Percentiles rank a stretch among this genome's conserved stretches.
phyloP scores from a whole-genome alignment of 2,797 vertebrate genomes.

The Limnodromus scolopaceus region DNA sequence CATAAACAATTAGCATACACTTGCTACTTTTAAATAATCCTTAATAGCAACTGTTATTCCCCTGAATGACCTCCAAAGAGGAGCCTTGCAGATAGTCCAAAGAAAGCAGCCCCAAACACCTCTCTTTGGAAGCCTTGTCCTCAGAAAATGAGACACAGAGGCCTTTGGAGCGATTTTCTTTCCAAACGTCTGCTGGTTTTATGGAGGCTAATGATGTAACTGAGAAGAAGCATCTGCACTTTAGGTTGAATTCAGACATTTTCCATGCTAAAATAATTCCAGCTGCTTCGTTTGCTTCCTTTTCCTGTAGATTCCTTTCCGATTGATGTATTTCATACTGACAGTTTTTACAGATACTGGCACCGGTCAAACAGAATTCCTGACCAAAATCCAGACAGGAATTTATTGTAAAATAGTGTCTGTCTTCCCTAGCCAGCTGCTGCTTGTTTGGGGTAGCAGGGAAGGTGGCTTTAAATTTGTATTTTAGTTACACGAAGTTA shows the following conservation, averaged over 20 bases:
- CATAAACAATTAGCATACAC: neutral
- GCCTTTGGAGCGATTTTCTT: neutral
- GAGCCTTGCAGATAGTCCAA: neutral
- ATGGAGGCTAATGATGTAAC: neutral
- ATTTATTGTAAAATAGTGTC: neutral
- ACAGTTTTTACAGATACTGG: neutral
- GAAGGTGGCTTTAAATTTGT: neutral
- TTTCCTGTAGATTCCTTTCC: neutral
- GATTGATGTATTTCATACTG: neutral
- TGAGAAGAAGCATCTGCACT: neutral
- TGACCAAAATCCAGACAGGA: slow-evolving; percentile 1
- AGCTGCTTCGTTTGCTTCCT: slow-evolving; percentile 1
- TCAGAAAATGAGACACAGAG: neutral
- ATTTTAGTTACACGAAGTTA: neutral
- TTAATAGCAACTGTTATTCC: neutral
- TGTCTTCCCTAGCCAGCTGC: neutral
- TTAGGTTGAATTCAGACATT: slow-evolving; percentile 9
- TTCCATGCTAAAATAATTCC: slow-evolving; percentile 18
- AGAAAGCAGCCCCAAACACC: neutral
- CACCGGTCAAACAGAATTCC: neutral
- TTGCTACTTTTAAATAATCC: neutral
- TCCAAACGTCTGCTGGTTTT: neutral
- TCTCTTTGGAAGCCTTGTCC: neutral
- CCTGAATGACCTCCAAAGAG: neutral
- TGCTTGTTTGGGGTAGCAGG: neutral